Percentiles rank a stretch among this genome's conserved stretches.
phyloP scores from a whole-genome alignment of 1,140 invertebrate genomes.

The Daktulosphaira vitifoliae region DNA sequence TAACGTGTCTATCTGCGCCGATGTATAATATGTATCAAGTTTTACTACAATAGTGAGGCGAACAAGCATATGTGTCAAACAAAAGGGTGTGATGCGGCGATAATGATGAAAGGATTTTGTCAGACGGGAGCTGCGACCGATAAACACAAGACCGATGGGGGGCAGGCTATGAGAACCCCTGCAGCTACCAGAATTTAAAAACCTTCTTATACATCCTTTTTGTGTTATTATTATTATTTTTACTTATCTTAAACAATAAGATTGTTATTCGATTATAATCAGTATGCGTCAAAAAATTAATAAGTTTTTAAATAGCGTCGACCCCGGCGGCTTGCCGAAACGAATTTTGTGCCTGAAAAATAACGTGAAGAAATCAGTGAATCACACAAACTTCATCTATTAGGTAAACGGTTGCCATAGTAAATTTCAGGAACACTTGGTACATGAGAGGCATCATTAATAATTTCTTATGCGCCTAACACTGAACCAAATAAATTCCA shows the following conservation, averaged over 20 bases:
- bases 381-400: too few species aligned
- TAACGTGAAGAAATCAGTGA: too few species aligned
- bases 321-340: conserved; percentile 13
- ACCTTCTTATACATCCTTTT: conserved; percentile 16
- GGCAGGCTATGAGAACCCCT: conserved; percentile 31
- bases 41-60: conserved; percentile 6
- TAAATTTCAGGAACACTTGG: too few species aligned
- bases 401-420: too few species aligned
- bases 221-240: conserved; percentile 3
- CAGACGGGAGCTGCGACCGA: conserved; percentile 32
- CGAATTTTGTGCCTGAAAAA: conserved; percentile 4
- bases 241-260: conserved; percentile 18
- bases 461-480: too few species aligned
- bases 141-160: conserved; percentile 31
- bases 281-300: conserved; percentile 27
- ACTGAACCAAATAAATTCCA: too few species aligned
- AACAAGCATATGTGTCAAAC: conserved; percentile 8
- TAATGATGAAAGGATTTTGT: conserved; percentile 33
- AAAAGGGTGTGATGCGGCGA: conserved; percentile 33
- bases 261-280: conserved; percentile 32
- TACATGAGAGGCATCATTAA: too few species aligned
- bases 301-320: conserved; percentile 26
- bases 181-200: conserved; percentile 34
- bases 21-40: conserved; percentile 33
- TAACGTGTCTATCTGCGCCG: conserved; percentile 29